Percentiles rank a stretch among this genome's conserved stretches.
phyloP scores from a whole-genome alignment of 2,888 invertebrate genomes.

The Parnassius smintheus region DNA sequence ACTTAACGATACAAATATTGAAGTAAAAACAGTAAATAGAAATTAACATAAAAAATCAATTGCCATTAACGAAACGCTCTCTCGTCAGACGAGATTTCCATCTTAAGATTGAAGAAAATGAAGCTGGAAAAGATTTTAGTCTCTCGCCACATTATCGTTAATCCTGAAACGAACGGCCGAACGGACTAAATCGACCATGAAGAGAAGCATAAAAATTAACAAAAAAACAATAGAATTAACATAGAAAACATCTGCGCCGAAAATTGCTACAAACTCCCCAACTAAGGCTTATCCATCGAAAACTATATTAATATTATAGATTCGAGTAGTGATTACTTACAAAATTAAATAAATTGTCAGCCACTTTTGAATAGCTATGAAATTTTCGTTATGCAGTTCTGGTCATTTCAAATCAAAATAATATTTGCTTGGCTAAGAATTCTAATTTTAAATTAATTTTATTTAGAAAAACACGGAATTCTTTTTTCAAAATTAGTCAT shows the following conservation, averaged over 20 bases:
- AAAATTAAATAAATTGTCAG: background rate
- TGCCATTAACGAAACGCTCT: slow-evolving; percentile 11
- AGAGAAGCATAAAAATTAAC: slow-evolving; percentile 77
- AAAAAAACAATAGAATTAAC: slow-evolving; percentile 81
- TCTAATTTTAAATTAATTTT: too few species aligned
- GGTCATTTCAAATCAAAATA: too few species aligned
- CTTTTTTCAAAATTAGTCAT: too few species aligned
- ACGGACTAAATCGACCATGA: slow-evolving; percentile 75
- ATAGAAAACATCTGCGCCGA: slow-evolving; percentile 78
- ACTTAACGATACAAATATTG: too few species aligned
- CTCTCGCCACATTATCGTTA: slow-evolving; percentile 64
- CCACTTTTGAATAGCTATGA: background rate
- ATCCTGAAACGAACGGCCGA: slow-evolving; percentile 67
- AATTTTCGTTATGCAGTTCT: background rate
- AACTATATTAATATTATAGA: slow-evolving; percentile 13
- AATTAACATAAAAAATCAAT: slow-evolving; percentile 33
- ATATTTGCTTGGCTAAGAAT: too few species aligned
- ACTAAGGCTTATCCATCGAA: slow-evolving; percentile 37
- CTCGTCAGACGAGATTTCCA: slow-evolving; percentile 21
- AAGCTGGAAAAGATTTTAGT: slow-evolving; percentile 47
- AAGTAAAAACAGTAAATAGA: background rate
- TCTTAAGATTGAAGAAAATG: slow-evolving; percentile 39
- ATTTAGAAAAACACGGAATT: too few species aligned
- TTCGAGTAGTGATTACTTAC: slow-evolving; percentile 1
- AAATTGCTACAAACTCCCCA: slow-evolving; percentile 52